A percentile compares a stretch with the other conserved stretches of the same genome.
phyloP scores from a whole-genome alignment of 2,797 vertebrate genomes.

The Anisognathus igniventris region DNA sequence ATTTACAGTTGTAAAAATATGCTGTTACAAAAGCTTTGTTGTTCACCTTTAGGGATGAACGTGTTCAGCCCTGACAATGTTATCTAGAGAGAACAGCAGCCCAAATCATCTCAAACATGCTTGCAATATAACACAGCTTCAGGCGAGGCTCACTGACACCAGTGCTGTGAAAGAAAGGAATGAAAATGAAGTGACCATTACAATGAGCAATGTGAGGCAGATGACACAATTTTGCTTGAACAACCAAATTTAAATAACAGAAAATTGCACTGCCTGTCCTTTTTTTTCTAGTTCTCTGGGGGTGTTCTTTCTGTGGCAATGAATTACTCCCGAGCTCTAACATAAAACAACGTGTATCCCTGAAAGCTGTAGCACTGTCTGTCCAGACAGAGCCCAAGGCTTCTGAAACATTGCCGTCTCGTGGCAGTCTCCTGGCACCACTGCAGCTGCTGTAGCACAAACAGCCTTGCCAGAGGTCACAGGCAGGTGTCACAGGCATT shows the following conservation, averaged over 20 bases:
- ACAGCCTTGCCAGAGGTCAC: background rate
- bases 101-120: background rate
- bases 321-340: background rate
- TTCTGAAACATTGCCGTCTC: background rate
- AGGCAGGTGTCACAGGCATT: background rate
- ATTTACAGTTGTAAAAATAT: constrained; percentile 40
- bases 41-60: constrained; percentile 8
- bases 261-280: background rate
- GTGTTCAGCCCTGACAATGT: constrained; percentile 46
- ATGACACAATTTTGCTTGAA: constrained; percentile 13
- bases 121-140: constrained; percentile 2
- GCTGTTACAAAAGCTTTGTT: constrained; percentile 35
- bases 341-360: background rate
- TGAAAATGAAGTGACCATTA: background rate
- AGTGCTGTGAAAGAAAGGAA: background rate
- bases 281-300: background rate
- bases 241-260: background rate
- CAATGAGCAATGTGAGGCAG: background rate
- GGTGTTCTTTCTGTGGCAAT: background rate
- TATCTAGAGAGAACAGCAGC: constrained; percentile 58
- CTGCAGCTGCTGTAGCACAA: background rate
- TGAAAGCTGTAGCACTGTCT: rapidly evolving
- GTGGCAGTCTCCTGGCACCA: background rate
- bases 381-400: background rate
- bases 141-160: background rate